Evolutionary conservation across 2,113 vertebrate genomes (phyloP).

Genomic region (Pomatostomus ruficeps): DNA sequence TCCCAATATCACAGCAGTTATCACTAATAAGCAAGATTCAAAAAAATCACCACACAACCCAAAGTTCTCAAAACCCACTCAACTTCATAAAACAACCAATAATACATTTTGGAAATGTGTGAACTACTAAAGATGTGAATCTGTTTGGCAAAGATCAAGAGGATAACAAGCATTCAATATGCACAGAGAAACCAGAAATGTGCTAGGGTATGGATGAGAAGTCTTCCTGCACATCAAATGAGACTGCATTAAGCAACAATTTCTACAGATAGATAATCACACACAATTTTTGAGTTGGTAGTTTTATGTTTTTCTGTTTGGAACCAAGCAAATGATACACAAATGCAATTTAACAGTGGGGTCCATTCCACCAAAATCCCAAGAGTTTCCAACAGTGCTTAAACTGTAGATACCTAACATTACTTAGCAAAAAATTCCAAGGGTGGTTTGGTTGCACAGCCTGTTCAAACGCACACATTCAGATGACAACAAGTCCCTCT

Average conservation of each 20-base stretch:
- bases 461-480: background rate
- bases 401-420: background rate
- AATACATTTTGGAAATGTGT: conserved; percentile 58
- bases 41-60: conserved; percentile 1
- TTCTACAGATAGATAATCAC: conserved; percentile 29
- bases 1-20: conserved; percentile 35
- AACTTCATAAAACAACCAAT: background rate
- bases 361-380: background rate
- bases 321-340: conserved; percentile 1
- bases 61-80: conserved; percentile 16
- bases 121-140: conserved; percentile 50
- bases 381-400: background rate
- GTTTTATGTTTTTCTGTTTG: conserved; percentile 33
- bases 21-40: background rate
- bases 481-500: background rate
- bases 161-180: conserved; percentile 54
- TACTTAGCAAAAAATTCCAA: background rate
- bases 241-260: conserved; percentile 39
- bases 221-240: conserved; percentile 32
- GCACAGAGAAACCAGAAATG: conserved; percentile 57
- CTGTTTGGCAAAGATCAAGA: conserved; percentile 64
- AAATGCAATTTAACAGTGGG: conserved; percentile 18
- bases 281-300: conserved; percentile 27
- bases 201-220: conserved; percentile 45
- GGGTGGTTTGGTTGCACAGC: background rate